Conservation (phyloP, 2,113 vertebrate genomes). For the Oncorhynchus clarkii region DNA sequence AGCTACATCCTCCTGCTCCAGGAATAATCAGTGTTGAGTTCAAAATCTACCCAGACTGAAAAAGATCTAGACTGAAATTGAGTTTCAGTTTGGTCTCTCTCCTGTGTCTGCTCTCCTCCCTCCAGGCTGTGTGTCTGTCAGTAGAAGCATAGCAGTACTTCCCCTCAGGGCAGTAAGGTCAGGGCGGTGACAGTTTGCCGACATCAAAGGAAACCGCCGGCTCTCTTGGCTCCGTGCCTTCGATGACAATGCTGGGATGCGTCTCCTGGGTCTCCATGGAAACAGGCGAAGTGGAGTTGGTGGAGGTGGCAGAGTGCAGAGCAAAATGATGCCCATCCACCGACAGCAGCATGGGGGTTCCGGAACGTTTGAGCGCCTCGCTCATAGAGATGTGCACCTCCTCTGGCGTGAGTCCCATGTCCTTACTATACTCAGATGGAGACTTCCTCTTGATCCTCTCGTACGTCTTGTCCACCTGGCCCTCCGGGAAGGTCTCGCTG, state of each 20-base stretch:
- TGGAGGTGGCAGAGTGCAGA: slow-evolving; percentile 37
- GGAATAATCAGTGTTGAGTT: not conserved
- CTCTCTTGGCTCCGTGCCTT: slow-evolving; percentile 44
- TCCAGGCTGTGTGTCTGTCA: too few species aligned
- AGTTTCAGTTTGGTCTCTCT: not conserved
- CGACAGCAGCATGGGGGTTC: slow-evolving; percentile 79
- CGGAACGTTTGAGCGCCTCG: slow-evolving; percentile 71
- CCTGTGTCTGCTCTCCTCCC: not conserved
- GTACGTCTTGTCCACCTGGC: slow-evolving; percentile 84
- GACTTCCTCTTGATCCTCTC: slow-evolving; percentile 94
- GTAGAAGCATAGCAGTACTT: not conserved
- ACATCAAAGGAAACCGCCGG: slow-evolving; percentile 57
- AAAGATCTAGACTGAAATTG: not conserved
- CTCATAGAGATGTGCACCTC: slow-evolving; percentile 80
- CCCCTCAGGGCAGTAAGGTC: slow-evolving; percentile 28
- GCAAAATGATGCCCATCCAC: slow-evolving; percentile 75
- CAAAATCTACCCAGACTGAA: not conserved
- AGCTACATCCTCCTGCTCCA: not conserved
- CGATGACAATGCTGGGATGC: slow-evolving; percentile 55
- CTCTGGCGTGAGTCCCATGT: slow-evolving; percentile 87
- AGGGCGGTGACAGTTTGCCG: slow-evolving; percentile 54
- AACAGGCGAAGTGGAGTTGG: slow-evolving; percentile 55
- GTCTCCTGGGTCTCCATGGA: slow-evolving; percentile 70
- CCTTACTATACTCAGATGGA: slow-evolving; percentile 84
- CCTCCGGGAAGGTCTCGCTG: slow-evolving; percentile 88